Evolutionary conservation across 2,797 vertebrate species (phyloP).

Genomic region (Melanotaenia parkinsoni): DNA sequence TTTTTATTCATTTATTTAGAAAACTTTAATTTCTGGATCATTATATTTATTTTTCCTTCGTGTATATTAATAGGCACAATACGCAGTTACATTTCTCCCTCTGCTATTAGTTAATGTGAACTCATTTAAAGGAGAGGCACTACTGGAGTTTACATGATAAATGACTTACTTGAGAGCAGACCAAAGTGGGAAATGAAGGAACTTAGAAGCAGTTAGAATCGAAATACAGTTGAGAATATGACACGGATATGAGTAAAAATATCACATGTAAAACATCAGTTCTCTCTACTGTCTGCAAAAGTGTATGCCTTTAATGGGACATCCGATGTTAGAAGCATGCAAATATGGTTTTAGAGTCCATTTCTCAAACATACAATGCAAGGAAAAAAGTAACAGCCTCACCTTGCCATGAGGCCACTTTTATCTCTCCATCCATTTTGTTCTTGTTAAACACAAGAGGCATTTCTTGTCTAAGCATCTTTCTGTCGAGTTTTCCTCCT

Average conservation of each 20-base stretch:
- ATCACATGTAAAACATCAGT: not conserved
- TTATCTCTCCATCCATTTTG: not conserved
- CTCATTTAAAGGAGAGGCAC: slow-evolving; percentile 70
- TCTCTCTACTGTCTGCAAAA: not conserved
- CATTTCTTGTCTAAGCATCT: slow-evolving; percentile 13
- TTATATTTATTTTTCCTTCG: slow-evolving; percentile 55
- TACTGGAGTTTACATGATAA: slow-evolving; percentile 71
- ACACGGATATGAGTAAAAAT: slow-evolving; percentile 13
- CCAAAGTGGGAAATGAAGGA: slow-evolving; percentile 60
- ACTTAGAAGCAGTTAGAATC: slow-evolving; percentile 62
- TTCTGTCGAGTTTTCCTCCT: not conserved
- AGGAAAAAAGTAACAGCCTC: too few species aligned
- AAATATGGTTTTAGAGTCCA: not conserved
- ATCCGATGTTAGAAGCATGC: slow-evolving; percentile 5
- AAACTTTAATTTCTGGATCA: slow-evolving; percentile 61
- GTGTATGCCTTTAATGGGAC: not conserved
- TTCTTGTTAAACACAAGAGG: slow-evolving; percentile 11
- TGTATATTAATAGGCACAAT: slow-evolving; percentile 59
- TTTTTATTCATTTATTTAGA: slow-evolving; percentile 4
- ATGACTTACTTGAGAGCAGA: slow-evolving; percentile 60
- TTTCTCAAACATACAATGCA: too few species aligned
- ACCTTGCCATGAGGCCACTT: not conserved
- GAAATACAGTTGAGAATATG: slow-evolving; percentile 42
- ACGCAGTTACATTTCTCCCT: slow-evolving; percentile 44
- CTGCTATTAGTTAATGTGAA: slow-evolving; percentile 67